Conservation (phyloP, 2,797 vertebrate species). For the Hemitrygon akajei region DNA sequence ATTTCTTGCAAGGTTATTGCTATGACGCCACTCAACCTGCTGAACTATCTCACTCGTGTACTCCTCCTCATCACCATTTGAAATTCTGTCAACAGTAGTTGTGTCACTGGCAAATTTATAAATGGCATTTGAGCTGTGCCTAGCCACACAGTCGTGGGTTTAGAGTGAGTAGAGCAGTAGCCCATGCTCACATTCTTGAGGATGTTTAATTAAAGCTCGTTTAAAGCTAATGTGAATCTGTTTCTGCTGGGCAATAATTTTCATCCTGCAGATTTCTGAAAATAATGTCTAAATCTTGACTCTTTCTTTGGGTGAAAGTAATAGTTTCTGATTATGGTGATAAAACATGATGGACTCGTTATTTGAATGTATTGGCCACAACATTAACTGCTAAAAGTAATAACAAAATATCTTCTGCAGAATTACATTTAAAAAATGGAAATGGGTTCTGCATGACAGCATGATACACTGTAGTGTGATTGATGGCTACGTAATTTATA, state of each 20-base stretch:
- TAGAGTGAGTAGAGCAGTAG: no score
- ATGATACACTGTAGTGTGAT: constrained; percentile 20
- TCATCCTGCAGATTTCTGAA: not conserved
- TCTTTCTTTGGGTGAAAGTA: not conserved
- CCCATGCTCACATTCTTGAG: no score
- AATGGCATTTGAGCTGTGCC: no score
- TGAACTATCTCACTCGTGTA: no score
- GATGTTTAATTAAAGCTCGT: not conserved
- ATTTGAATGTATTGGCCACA: not conserved
- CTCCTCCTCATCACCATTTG: no score
- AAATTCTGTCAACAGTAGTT: no score
- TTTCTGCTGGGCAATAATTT: not conserved
- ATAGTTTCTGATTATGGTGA: not conserved
- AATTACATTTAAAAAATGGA: constrained; percentile 34
- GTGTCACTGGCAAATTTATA: no score
- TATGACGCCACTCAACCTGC: no score
- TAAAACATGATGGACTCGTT: not conserved
- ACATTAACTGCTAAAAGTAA: constrained; percentile 9
- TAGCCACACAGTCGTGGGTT: no score
- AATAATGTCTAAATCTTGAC: not conserved
- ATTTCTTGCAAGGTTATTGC: no score
- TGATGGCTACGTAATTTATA: constrained; percentile 36
- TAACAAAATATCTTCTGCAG: constrained; percentile 18
- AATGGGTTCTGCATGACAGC: constrained; percentile 29
- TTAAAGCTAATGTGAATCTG: not conserved